Base-by-base conservation (phyloP, 2,888 invertebrate species). In the Xestia ashworthii region DNA sequence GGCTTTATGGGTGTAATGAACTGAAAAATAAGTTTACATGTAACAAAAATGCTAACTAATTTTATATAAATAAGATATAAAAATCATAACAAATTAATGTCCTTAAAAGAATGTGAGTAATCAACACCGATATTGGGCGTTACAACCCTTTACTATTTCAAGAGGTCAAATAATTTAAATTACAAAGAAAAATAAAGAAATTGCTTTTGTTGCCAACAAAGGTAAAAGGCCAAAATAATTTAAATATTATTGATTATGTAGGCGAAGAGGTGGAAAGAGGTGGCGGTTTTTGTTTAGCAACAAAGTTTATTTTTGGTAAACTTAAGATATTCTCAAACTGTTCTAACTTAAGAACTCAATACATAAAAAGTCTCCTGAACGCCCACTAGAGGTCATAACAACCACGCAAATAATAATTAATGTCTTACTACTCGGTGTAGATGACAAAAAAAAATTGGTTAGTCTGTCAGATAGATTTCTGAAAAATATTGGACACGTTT, bases 201-300 rank as follows among this genome's bases (percentile, higher is more conserved):
- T 38, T 46, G 14, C 9, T 58, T 46, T 74, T 55, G n/a, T 46
- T 55, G 12, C 3, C 12, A 46, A 32, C 8, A 55, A 46, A 46
- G 16, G 44, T n/a, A 44, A 46, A 55, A 68, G 32, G 8, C 16
- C 55, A 38, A 19, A 69, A 44, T 53, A 53, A 55, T 44, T 68
- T 69, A 8, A 69, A 55, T 22, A 72, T 50, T 53, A 46, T n/a
- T 16, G 25, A 32, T 22, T 8, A 44, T 38, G 32, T 62, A 38
- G n/a, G 76, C 60, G 60, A 16, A 46, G 1, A 68, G 2, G 12
- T 55, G 5, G 19, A 77, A 53, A n/a, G n/a, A n/a, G n/a, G n/a
- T n/a, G n/a, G n/a, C n/a, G n/a, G n/a, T n/a, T 77, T 55, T 68
- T 76, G 25, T 46, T 38, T 12, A 16, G 14, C 19, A 62, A 8